Conservation (phyloP, 2,888 invertebrate genomes). For the Xanthorhoe spadicearia region DNA sequence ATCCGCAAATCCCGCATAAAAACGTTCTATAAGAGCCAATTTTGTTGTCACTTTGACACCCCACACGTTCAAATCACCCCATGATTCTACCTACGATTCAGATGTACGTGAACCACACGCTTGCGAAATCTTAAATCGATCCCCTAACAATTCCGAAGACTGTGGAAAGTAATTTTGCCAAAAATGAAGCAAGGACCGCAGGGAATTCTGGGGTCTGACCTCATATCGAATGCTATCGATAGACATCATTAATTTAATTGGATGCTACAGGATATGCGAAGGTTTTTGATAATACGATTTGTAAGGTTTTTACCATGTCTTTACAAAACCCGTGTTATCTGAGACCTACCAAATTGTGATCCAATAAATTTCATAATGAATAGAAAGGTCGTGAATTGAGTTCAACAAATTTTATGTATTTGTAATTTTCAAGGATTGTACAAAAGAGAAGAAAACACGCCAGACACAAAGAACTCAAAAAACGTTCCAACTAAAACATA, state of each 20-base stretch:
- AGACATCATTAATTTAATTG: conserved; percentile 31
- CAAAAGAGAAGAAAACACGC: too few relatives aligned
- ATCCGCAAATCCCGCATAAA: conserved; percentile 24
- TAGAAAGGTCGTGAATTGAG: too few relatives aligned
- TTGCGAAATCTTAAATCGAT: conserved; percentile 31
- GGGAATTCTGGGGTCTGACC: conserved; percentile 19
- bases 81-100: conserved; percentile 23
- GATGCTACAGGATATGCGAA: conserved; percentile 23
- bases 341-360: too few relatives aligned
- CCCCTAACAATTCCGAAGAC: conserved; percentile 25
- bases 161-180: conserved; percentile 30
- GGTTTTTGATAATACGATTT: conserved; percentile 6
- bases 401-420: too few relatives aligned
- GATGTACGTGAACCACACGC: conserved; percentile 27
- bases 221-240: conserved; percentile 14
- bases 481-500: neutral
- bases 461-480: neutral
- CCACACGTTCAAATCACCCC: conserved; percentile 43
- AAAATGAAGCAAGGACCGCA: conserved; percentile 21
- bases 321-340: neutral
- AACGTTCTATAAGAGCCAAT: conserved; percentile 39
- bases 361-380: too few relatives aligned
- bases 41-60: conserved; percentile 41
- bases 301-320: conserved; percentile 2
- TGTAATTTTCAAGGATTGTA: too few relatives aligned